Base-by-base conservation (phyloP, 1,140 invertebrate genomes). In the Aleiodes sp. region DNA sequence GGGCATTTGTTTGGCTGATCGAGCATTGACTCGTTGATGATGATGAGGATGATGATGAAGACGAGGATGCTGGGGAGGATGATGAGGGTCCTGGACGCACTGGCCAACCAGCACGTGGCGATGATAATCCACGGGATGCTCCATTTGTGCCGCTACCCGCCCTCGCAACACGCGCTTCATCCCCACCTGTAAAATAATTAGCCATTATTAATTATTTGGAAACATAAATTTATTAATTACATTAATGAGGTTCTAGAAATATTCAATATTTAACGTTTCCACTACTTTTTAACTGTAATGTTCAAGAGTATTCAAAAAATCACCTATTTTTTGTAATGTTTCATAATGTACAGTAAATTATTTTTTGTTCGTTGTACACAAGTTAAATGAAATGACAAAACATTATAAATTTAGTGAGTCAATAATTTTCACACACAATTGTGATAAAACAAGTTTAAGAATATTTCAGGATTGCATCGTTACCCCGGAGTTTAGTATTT, bases 81-180 rank as follows among this genome's bases (percentile, higher is more conserved):
- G 72, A 67, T 59, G 65, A 65, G 70, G 72, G 35, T 67, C 72
- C 56, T 63, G 64, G 87, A 85, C 87, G 88, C 87, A 84, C 83
- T 82, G 82, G 75, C 82, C 83, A 82, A 77, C 82, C 81, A 76
- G 81, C 83, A 73, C 84, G 83, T 83, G 83, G 79, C 82, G 83
- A 79, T 82, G 81, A 79, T 82, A 77, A 84, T 85, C 86, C 86
- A 87, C 87, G 76, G 84, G 85, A 85, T 85, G 87, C 88, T 89
- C 87, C 88, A 88, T 89, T 87, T 87, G 88, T 76, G 79, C 82
- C 80, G 83, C 83, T 85, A 85, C 84, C 84, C 82, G 80, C 78
- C 83, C 84, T 84, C 78, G 83, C 82, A 78, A 82, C 79, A 78
- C 82, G 80, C 79, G 80, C 84, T 86, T 86, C 85, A 86, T 86